phyloP scores from a whole-genome alignment of 2,113 vertebrate genomes.

The Plecturocebus donacophilus region DNA sequence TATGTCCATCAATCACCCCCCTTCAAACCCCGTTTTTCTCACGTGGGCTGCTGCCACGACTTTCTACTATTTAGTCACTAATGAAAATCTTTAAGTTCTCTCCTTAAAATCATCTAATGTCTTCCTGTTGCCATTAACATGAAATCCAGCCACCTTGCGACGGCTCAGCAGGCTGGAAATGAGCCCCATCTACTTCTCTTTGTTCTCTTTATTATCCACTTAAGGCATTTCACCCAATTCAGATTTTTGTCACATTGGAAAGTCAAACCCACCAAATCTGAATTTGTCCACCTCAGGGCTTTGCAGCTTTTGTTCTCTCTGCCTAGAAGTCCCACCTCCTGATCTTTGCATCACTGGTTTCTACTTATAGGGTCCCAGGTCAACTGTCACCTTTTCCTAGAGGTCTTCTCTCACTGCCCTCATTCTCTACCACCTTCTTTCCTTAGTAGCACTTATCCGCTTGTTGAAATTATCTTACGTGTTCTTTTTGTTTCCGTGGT shows the following conservation, averaged over 20 bases:
- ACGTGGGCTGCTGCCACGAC: background rate
- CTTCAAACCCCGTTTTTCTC: background rate
- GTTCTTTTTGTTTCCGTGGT: background rate
- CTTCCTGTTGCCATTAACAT: background rate
- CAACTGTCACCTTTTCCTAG: background rate
- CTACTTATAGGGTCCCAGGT: background rate
- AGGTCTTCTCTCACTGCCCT: background rate
- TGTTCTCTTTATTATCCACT: background rate
- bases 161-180: too few relatives aligned
- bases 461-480: background rate
- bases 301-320: background rate
- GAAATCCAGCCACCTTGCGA: background rate
- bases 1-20: rapidly evolving
- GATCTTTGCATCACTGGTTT: background rate
- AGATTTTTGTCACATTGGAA: background rate
- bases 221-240: background rate
- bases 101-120: background rate
- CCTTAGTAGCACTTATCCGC: background rate
- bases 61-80: background rate
- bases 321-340: too few relatives aligned
- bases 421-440: background rate
- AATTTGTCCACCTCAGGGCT: background rate
- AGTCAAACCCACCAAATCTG: background rate
- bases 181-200: background rate
- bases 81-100: background rate